A percentile compares a stretch with the other conserved stretches of the same genome.
These are phyloP conservation scores for Morone chrysops DNA, from an alignment of 2,113 vertebrate species.

Conservation along the genomic window DNA sequence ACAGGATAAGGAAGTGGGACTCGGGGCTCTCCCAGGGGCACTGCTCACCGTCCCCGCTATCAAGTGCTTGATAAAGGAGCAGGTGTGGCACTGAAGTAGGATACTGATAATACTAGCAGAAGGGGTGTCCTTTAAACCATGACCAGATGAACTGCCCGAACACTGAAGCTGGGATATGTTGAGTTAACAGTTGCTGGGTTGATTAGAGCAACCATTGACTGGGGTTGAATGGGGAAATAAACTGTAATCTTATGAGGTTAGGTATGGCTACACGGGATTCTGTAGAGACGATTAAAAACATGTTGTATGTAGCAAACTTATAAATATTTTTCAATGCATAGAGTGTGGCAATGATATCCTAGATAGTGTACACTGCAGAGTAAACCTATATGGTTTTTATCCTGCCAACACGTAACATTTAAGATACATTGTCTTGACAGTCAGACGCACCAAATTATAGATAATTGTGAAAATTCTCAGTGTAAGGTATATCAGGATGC, in stretches of 20 bases:
- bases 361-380: background rate
- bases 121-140: constrained; percentile 56
- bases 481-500: background rate
- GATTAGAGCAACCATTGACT: constrained; percentile 54
- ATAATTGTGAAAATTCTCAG: constrained; percentile 29
- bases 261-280: constrained; percentile 20
- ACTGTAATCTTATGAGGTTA: constrained; percentile 18
- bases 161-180: constrained; percentile 54
- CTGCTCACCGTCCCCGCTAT: constrained; percentile 56
- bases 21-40: constrained; percentile 54
- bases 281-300: constrained; percentile 9
- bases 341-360: constrained; percentile 6
- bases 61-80: constrained; percentile 73
- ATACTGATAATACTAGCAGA: constrained; percentile 67
- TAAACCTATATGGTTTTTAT: constrained; percentile 4
- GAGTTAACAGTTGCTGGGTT: constrained; percentile 47
- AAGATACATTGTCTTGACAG: constrained; percentile 9
- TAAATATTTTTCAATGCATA: constrained; percentile 18
- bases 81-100: constrained; percentile 68
- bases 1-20: constrained; percentile 76
- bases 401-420: constrained; percentile 10
- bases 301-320: constrained; percentile 10
- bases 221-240: constrained; percentile 34
- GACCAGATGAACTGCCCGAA: constrained; percentile 59
- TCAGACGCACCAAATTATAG: constrained; percentile 34